Evolutionary conservation across 2,113 vertebrate species (phyloP).

Genomic region (Entelurus aequoreus): DNA sequence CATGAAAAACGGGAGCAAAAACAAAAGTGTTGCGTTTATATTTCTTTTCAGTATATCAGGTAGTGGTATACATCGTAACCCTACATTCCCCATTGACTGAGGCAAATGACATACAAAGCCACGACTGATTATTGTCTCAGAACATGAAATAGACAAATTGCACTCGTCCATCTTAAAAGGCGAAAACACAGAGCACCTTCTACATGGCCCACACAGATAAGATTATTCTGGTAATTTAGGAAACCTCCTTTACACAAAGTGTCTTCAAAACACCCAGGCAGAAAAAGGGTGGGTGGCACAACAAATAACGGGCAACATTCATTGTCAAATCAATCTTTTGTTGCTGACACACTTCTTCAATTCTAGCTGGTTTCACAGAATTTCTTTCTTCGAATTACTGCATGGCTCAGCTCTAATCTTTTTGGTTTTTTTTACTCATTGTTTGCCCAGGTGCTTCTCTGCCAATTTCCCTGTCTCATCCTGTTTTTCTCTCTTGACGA

Average conservation of each 20-base stretch:
- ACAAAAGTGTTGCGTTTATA: too few relatives aligned
- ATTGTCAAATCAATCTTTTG: slow-evolving; percentile 35
- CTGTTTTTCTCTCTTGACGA: slow-evolving; percentile 26
- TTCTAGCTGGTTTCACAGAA: slow-evolving; percentile 15
- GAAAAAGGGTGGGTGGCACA: slow-evolving; percentile 43
- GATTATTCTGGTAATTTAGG: too few relatives aligned
- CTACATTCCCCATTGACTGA: too few relatives aligned
- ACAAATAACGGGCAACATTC: slow-evolving; percentile 23
- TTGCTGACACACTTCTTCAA: slow-evolving; percentile 22
- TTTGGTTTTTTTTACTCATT: slow-evolving; percentile 1
- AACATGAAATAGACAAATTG: too few relatives aligned
- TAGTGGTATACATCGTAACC: too few relatives aligned
- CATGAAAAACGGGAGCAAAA: too few relatives aligned
- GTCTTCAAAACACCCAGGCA: slow-evolving; percentile 23
- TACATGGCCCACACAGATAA: too few relatives aligned
- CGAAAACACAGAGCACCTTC: too few relatives aligned
- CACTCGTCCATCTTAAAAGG: too few relatives aligned
- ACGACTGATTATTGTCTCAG: too few relatives aligned
- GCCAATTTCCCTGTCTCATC: slow-evolving; percentile 1
- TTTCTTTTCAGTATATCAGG: too few relatives aligned
- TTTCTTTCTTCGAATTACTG: slow-evolving; percentile 31
- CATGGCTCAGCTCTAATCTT: neutral
- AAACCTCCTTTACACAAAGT: neutral
- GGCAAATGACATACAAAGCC: too few relatives aligned
- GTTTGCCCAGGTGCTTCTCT: slow-evolving; percentile 3